These are phyloP conservation scores for Melieria omissa DNA, from an alignment of 2,888 invertebrate species.

Conservation along the genomic window DNA sequence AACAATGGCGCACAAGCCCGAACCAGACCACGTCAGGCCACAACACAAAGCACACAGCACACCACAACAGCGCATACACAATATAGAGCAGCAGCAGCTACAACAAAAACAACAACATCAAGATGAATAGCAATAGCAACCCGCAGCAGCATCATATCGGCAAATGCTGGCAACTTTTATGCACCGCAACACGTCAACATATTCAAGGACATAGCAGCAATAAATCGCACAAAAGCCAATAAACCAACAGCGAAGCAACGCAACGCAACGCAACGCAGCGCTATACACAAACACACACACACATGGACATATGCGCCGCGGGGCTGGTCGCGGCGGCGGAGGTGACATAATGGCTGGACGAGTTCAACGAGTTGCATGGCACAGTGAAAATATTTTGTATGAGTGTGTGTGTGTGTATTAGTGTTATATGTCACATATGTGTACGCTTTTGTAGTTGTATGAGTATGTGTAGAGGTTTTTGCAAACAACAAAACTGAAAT, in stretches of 20 bases:
- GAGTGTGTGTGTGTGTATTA: neutral
- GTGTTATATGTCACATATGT: neutral
- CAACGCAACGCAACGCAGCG: neutral
- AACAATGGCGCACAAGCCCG: too few relatives aligned
- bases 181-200: slow-evolving; percentile 30
- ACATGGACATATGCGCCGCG: neutral
- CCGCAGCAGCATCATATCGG: too few relatives aligned
- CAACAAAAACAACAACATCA: neutral
- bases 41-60: too few relatives aligned
- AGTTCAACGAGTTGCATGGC: neutral
- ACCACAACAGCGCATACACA: too few relatives aligned
- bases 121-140: neutral
- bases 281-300: slow-evolving; percentile 44
- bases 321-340: too few relatives aligned
- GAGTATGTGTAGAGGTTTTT: neutral
- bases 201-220: slow-evolving; percentile 28
- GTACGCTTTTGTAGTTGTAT: slow-evolving; percentile 2
- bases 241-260: too few relatives aligned
- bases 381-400: neutral
- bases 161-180: slow-evolving; percentile 19
- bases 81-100: neutral
- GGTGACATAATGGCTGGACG: too few relatives aligned
- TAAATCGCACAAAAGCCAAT: slow-evolving; percentile 11
- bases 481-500: too few relatives aligned
- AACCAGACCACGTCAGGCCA: too few relatives aligned